Conservation (phyloP, 2,797 vertebrate genomes). For the Hoplostethus mediterraneus region DNA sequence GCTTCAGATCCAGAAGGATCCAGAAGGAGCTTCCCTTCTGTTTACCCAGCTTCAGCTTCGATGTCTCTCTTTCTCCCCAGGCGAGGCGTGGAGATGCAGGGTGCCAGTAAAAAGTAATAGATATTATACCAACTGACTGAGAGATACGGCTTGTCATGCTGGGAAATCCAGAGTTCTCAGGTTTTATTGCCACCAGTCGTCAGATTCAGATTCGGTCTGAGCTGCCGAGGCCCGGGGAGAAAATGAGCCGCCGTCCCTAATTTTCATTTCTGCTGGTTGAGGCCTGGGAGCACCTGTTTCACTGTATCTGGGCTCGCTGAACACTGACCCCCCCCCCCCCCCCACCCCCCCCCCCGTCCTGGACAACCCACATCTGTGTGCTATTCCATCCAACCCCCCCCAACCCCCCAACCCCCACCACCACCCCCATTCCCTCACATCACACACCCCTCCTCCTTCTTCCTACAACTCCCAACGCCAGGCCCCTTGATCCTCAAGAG, state of each 20-base stretch:
- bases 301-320: conserved; percentile 30
- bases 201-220: conserved; percentile 21
- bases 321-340: not conserved
- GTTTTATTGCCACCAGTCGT: conserved; percentile 24
- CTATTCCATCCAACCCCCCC: conserved; percentile 18
- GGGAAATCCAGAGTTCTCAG: conserved; percentile 9
- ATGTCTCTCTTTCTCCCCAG: not conserved
- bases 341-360: conserved; percentile 1
- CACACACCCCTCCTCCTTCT: conserved; percentile 4
- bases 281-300: conserved; percentile 44
- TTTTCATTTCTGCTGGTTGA: conserved; percentile 39
- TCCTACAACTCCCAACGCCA: conserved; percentile 32
- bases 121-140: not conserved
- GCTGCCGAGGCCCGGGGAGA: conserved; percentile 16
- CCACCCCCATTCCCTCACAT: not conserved
- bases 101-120: not conserved
- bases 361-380: conserved; percentile 52
- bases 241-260: conserved; percentile 24
- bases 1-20: no score
- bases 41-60: not conserved
- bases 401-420: not conserved
- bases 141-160: not conserved
- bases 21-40: no score
- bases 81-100: not conserved
- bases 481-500: conserved; percentile 36